A percentile compares a stretch with the other conserved stretches of the same genome.
Evolutionary conservation across 53 echinoderm and acorn worm species (phyloP).

Genomic region (Stichopus horrens): DNA sequence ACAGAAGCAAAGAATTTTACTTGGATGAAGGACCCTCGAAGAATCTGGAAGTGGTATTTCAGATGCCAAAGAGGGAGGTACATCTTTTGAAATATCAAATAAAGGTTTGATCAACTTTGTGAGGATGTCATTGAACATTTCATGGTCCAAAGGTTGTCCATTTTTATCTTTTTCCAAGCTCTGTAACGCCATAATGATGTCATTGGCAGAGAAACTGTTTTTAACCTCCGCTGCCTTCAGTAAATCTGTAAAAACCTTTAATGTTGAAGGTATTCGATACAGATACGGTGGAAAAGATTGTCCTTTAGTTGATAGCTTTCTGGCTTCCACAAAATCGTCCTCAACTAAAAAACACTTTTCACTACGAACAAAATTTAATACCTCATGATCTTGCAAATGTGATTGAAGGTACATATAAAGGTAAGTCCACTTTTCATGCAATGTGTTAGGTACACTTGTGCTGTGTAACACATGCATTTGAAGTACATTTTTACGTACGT

Average conservation of each 20-base stretch:
- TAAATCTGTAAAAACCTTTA: not conserved
- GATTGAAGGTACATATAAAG: not conserved
- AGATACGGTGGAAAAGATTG: conserved; percentile 4
- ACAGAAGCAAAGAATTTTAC: not conserved
- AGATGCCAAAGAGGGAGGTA: not conserved
- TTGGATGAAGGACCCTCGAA: not conserved
- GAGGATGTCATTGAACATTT: not conserved
- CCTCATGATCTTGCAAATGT: not conserved
- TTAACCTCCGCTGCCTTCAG: not conserved
- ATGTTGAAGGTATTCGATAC: not conserved
- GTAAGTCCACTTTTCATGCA: not conserved
- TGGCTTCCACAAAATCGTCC: not conserved
- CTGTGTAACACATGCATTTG: not conserved
- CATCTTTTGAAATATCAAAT: not conserved
- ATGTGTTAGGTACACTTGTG: not conserved
- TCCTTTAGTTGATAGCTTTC: not conserved
- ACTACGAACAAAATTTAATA: not conserved
- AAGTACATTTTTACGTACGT: conserved; percentile 1
- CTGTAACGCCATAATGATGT: not conserved
- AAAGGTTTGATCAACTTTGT: not conserved
- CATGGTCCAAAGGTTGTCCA: not conserved
- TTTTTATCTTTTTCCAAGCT: not conserved
- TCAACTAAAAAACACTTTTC: not conserved
- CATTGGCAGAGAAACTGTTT: not conserved
- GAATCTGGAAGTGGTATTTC: not conserved